These are phyloP conservation scores for Picathartes gymnocephalus DNA, from an alignment of 2,113 vertebrate genomes.

Conservation along the genomic window DNA sequence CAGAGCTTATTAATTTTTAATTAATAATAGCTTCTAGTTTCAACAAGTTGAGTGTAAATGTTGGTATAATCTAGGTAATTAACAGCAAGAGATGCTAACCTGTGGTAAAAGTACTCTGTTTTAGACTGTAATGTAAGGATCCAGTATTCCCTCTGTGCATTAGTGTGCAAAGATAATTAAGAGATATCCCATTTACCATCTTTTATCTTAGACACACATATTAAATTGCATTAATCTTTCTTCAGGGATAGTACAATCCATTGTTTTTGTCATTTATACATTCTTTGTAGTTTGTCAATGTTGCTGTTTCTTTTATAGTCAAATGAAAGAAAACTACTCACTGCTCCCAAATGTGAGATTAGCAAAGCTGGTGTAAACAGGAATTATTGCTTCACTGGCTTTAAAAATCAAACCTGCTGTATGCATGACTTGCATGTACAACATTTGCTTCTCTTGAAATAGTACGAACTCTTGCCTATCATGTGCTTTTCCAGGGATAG, in stretches of 20 bases:
- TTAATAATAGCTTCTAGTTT: neutral
- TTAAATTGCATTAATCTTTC: slow-evolving; percentile 10
- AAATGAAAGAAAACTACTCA: neutral
- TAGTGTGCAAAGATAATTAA: neutral
- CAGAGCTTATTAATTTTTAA: neutral
- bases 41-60: neutral
- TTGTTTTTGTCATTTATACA: neutral
- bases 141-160: neutral
- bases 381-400: neutral
- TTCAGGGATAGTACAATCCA: neutral
- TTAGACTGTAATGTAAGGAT: neutral
- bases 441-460: neutral
- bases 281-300: neutral
- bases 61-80: neutral
- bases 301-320: neutral
- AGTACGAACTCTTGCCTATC: neutral
- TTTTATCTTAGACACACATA: neutral
- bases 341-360: neutral
- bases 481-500: neutral
- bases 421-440: neutral
- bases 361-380: neutral
- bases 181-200: neutral
- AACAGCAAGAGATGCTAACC: neutral
- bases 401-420: neutral
- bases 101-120: neutral